Evolutionary conservation across 2,113 vertebrate species (phyloP), one percentile per base, ranked within the genome.

Genomic region (Actenoides lindsayi): DNA sequence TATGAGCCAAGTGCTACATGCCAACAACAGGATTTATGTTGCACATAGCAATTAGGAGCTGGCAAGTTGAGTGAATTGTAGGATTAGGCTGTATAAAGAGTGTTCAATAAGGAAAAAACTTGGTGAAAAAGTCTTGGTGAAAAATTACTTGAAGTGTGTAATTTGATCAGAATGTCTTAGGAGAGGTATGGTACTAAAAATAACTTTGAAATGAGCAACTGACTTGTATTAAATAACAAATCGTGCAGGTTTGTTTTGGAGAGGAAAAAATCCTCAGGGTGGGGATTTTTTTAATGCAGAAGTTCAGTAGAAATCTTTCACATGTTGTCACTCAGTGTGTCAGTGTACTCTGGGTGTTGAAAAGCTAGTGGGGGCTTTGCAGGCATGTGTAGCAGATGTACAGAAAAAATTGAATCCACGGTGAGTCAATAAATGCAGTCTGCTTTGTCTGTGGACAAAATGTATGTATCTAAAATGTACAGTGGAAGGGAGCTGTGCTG

Each of bases 341-440:
- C 64, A 41, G 60, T 23, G 76, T 68, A 13, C 39, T 44, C 88
- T 93, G 95, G 92, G 93, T 81, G 88, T 81, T 93, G 63, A 71
- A 89, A 92, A 90, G 62, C 33, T 79, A 51, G 35, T 42, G 79
- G 62, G 77, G 73, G 64, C 60, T 96, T 67, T 78, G 63, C 51
- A 87, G 65, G 60, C 80, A 87, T 71, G 63, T 77, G 64, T 59
- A 93, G 77, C 73, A 92, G 79, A 94, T 86, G 84, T 71, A 89
- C 56, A 53, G 76, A 57, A 59, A 79, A 80, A 93, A 50, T 1
- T 57, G 60, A 92, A 82, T 84, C 27, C 51, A 42, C 35, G 59
- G 74, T 89, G 94, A 94, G 83, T 94, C 92, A 94, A 87, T 64
- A 94, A 94, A 87, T 53, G 65, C 76, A 87, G 5, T 76, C 92